phyloP scores from a whole-genome alignment of 2,888 invertebrate species.

The Drosophila neonasuta region DNA sequence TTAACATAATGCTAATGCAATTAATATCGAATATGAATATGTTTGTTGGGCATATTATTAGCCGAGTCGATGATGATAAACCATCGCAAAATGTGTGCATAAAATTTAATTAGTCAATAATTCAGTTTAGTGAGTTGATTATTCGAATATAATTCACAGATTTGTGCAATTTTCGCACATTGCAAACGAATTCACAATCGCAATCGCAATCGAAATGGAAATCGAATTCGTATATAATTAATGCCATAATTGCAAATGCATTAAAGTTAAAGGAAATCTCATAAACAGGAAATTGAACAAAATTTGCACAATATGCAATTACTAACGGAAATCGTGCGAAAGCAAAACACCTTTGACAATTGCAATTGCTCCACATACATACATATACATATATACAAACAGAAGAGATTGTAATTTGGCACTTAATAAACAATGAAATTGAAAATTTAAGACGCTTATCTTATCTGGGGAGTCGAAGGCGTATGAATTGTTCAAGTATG shows the following conservation, averaged over 20 bases:
- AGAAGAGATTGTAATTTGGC: conserved; percentile 52
- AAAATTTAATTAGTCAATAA: conserved; percentile 23
- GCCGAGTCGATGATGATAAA: neutral
- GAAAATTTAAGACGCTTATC: conserved; percentile 73
- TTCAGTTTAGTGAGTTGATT: conserved; percentile 20
- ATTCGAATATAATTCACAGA: conserved; percentile 17
- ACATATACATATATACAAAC: neutral
- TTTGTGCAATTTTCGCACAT: conserved; percentile 54
- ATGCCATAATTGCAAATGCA: conserved; percentile 54
- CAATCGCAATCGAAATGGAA: conserved; percentile 33
- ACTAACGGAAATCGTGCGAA: conserved; percentile 68
- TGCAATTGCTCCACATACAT: conserved; percentile 29
- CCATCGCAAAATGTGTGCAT: conserved; percentile 6
- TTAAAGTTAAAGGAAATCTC: conserved; percentile 55
- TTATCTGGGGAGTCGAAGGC: conserved; percentile 37
- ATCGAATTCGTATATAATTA: conserved; percentile 33
- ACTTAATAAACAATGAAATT: conserved; percentile 77
- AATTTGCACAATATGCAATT: conserved; percentile 69
- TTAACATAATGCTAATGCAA: conserved; percentile 2
- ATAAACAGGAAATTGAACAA: conserved; percentile 65
- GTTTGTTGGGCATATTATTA: conserved; percentile 3
- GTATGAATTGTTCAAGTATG: conserved; percentile 39
- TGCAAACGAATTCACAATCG: neutral
- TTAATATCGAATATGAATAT: neutral
- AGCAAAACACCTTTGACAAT: conserved; percentile 64